These are phyloP conservation scores for Eulemur rufifrons DNA, from an alignment of 2,113 vertebrate species.

Conservation along the genomic window DNA sequence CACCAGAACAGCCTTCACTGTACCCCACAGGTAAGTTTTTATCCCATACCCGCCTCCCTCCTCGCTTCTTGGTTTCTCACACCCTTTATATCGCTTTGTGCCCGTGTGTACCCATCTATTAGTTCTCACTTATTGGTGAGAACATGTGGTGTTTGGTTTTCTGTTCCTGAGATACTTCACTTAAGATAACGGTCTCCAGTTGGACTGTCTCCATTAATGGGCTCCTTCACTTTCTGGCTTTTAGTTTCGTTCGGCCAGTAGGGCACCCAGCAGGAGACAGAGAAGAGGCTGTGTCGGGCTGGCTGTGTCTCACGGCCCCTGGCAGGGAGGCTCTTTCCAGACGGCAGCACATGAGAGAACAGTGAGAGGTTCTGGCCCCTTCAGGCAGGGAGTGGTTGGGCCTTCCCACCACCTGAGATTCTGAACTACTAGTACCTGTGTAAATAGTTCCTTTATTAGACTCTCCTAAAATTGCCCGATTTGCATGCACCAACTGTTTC, in stretches of 20 bases:
- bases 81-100: no score
- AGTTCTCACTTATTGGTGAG: no score
- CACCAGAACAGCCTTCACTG: no score
- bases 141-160: no score
- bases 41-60: no score
- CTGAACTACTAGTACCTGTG: not conserved
- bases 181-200: not conserved
- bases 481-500: not conserved
- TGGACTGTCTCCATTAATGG: not conserved
- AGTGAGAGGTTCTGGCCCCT: not conserved
- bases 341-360: accelerated
- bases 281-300: not conserved
- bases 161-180: no score
- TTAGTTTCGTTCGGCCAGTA: not conserved
- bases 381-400: not conserved
- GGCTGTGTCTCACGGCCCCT: not conserved
- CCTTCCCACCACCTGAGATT: not conserved
- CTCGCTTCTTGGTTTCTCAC: no score
- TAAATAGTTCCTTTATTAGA: not conserved
- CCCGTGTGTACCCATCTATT: no score
- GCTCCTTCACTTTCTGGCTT: not conserved
- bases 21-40: no score
- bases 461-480: not conserved
- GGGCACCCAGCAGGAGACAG: not conserved
- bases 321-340: not conserved